Evolutionary conservation across 2,113 vertebrate species (phyloP).

Genomic region (Platichthys stellatus): DNA sequence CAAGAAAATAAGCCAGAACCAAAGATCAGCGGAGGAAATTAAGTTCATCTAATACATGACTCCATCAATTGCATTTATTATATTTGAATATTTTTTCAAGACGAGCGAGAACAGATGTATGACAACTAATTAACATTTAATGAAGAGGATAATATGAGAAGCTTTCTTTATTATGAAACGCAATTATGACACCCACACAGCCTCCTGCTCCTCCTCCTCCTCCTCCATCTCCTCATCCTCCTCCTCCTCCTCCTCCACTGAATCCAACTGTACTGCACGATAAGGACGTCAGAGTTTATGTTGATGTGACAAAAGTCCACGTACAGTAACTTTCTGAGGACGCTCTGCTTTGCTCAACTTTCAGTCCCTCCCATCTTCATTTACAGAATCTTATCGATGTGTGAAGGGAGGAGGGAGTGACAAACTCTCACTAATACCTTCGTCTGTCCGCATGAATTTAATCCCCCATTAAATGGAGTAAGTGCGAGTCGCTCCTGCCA

Average conservation of each 20-base stretch:
- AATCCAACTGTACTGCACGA: conserved; percentile 16
- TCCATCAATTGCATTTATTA: conserved; percentile 26
- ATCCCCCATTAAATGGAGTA: conserved; percentile 71
- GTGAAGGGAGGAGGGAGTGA: conserved; percentile 50
- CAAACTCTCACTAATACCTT: conserved; percentile 54
- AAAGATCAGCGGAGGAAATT: conserved; percentile 37
- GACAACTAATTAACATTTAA: conserved; percentile 63
- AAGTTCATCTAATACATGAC: conserved; percentile 17
- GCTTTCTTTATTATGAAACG: conserved; percentile 25
- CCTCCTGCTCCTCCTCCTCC: too few relatives aligned
- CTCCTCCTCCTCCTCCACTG: neutral
- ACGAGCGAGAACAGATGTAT: conserved; percentile 49
- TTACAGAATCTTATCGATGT: conserved; percentile 20
- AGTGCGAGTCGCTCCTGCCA: conserved; percentile 53
- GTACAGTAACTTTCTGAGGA: neutral
- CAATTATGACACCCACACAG: neutral
- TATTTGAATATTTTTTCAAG: neutral
- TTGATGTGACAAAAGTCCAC: neutral
- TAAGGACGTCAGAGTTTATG: conserved; percentile 12
- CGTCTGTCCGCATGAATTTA: conserved; percentile 66
- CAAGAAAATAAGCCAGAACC: conserved; percentile 32
- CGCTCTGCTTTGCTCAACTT: conserved; percentile 42
- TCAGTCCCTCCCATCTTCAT: conserved; percentile 32
- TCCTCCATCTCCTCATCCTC: neutral
- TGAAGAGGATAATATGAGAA: conserved; percentile 44